Base-by-base conservation (phyloP, 2,113 vertebrate genomes). In the Shinisaurus crocodilurus region DNA sequence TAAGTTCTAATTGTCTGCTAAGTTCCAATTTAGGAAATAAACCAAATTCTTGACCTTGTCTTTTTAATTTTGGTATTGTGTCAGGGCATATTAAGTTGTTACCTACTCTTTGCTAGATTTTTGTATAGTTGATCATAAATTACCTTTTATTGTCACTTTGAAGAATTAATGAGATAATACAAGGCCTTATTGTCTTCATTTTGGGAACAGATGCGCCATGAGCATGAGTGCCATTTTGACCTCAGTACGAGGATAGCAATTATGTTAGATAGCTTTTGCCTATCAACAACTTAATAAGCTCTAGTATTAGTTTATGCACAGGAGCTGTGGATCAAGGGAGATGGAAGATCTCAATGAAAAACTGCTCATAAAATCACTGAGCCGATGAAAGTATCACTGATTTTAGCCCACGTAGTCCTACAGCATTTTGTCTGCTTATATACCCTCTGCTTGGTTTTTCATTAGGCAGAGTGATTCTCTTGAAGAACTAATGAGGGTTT, bases 181-280 rank as follows among this genome's bases (percentile, higher is more conserved):
- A 91, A 88, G 20, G 63, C 82, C 20, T 88, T 57, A 54, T 84
- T 91, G 74, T 91, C 48, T 88, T 32, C 25, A 50, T 60, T 69
- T 12, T 18, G 54, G n/a, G 74, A 18, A 32, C 6, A 54, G 10
- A 63, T 88, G 27, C 54, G 82, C 67, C 48, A 25, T 1, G 89
- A 84, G 50, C 16, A 91, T 87, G 0, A 0, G 13, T 34, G 85
- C 85, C 8, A 0, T 37, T 72, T 69, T 40, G 29, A 54, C 29
- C 37, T 50, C 0, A 75, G 57, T 23, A 43, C 87, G 48, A 87
- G 89, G 69, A 20, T 80, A 85, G 29, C 74, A 77, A 60, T 76
- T 85, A 87, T 82, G 82, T 72, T 57, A 0, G 1, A 25, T 40
- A 20, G 80, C 2, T 3, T 12, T 90, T 89, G 79, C 27, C 1